A percentile compares a stretch with the other conserved stretches of the same genome.
phyloP scores from a whole-genome alignment of 2,797 vertebrate species.

The Clarias fuscus region DNA sequence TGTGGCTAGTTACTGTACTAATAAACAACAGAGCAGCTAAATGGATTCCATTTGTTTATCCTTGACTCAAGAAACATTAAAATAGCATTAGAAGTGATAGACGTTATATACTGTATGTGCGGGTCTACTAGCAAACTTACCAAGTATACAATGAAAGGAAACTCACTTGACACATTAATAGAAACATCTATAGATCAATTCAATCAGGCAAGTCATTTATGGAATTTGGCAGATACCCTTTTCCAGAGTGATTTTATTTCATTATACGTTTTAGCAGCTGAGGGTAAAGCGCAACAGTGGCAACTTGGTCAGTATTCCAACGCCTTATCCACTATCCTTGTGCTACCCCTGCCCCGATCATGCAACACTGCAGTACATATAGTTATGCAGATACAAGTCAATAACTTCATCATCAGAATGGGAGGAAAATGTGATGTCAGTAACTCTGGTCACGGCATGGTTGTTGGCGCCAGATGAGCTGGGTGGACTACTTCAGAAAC shows the following conservation, averaged over 20 bases:
- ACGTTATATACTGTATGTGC: background rate
- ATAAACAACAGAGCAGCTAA: background rate
- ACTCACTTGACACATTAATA: background rate
- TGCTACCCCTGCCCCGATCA: too few relatives aligned
- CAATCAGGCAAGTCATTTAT: too few relatives aligned
- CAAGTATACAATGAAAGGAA: background rate
- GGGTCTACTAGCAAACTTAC: background rate
- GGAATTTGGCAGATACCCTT: too few relatives aligned
- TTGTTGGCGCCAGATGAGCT: background rate
- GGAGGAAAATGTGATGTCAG: background rate
- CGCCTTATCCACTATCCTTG: too few relatives aligned
- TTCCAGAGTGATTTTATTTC: too few relatives aligned
- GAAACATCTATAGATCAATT: background rate
- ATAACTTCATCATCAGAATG: background rate
- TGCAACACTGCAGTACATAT: background rate
- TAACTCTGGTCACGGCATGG: background rate
- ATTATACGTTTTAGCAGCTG: too few relatives aligned
- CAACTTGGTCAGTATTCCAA: too few relatives aligned
- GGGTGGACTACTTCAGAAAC: background rate
- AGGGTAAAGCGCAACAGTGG: too few relatives aligned
- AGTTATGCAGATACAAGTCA: background rate
- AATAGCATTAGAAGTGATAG: background rate
- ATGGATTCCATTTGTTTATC: background rate
- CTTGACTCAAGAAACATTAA: background rate
- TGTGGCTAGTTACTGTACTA: background rate